phyloP scores from a whole-genome alignment of 2,113 vertebrate genomes.

The Ammospiza caudacuta region DNA sequence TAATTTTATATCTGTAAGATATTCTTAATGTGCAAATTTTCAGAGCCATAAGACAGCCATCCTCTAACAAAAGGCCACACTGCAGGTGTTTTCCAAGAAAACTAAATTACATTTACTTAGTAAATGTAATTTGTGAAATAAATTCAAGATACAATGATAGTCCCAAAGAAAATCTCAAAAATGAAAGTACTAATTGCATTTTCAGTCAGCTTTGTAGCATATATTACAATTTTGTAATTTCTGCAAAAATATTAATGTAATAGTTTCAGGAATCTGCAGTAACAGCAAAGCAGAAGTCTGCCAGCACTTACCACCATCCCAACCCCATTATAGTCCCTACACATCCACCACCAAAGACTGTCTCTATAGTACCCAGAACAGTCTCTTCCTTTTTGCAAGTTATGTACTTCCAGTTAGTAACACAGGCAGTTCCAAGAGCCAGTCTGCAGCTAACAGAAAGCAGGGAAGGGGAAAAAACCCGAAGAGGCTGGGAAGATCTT shows the following conservation, averaged over 20 bases:
- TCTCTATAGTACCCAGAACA: not conserved
- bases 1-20: not conserved
- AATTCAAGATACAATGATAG: not conserved
- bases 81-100: not conserved
- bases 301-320: not conserved
- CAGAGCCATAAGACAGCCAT: not conserved
- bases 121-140: not conserved
- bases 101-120: not conserved
- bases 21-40: not conserved
- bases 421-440: not conserved
- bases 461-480: not conserved
- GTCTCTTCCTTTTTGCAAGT: not conserved
- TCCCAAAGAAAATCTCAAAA: not conserved
- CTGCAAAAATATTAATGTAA: not conserved
- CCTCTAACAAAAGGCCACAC: not conserved
- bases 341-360: not conserved
- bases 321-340: not conserved
- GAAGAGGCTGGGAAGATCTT: not conserved
- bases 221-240: not conserved
- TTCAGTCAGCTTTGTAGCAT: not conserved
- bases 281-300: not conserved
- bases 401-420: not conserved
- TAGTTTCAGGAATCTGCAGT: not conserved
- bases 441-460: not conserved
- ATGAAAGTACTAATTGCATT: not conserved